Evolutionary conservation across 2,888 invertebrate species (phyloP), one percentile per base, ranked within the genome.

Genomic region (Autographa pulchrina): DNA sequence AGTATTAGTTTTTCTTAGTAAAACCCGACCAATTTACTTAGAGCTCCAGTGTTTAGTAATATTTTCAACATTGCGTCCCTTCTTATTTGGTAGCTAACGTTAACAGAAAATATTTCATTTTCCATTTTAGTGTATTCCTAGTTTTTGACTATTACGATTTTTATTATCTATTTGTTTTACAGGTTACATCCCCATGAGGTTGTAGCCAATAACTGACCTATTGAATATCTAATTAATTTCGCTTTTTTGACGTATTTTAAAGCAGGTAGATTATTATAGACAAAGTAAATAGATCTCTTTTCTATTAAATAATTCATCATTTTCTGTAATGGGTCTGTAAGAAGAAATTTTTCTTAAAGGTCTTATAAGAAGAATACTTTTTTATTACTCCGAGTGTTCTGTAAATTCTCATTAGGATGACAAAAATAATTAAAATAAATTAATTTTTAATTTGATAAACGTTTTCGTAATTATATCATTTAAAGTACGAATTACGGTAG

Each of bases 1-100:
- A n/a, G 56, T 62, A 68, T 73, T 73, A 75, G 63, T 66, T 74
- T 74, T 74, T 62, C 61, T 68, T 58, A 31, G 32, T 64, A 70
- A 56, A 38, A 65, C 68, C 68, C 65, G 68, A 70, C 61, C 65
- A 43, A 66, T 68, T 78, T 65, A 60, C 31, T 16, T 41, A 13
- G 41, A 41, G 13, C 41, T 61, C 25, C 25, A 16, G n/a, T 16
- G 48, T 25, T 41, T 54, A 60, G 60, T 67, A 52, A 52, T 72
- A 64, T 61, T 25, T 62, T 20, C 66, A 48, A 43, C 43, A 61
- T 61, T 62, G 61, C 69, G 52, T 60, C 52, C 11, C 54, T 61
- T 48, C n/a, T 25, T 35, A 18, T 16, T 25, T 14, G 54, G 54
- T 54, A 20, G 8, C 52, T 52, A 18, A 52, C 43, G 14, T 43